These are phyloP conservation scores for Myrmecobius fasciatus DNA, from an alignment of 2,113 vertebrate species.

Conservation along the genomic window DNA sequence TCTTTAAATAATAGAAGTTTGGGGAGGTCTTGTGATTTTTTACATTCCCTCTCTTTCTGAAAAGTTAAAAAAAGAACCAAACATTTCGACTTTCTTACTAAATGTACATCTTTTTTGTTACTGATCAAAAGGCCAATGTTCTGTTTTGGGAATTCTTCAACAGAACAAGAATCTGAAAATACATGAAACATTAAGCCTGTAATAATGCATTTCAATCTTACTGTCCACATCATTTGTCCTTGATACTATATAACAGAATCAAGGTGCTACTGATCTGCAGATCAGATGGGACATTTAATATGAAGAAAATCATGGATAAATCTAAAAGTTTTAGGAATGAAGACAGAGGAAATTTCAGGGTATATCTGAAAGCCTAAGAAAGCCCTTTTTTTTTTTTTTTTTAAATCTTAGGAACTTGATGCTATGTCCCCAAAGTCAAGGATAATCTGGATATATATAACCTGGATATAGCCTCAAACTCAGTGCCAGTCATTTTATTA, in stretches of 20 bases:
- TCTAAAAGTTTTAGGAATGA: slow-evolving; percentile 63
- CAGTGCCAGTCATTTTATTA: slow-evolving; percentile 80
- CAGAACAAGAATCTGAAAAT: slow-evolving; percentile 49
- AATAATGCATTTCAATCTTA: slow-evolving; percentile 66
- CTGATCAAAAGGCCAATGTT: slow-evolving; percentile 58
- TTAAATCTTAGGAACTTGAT: slow-evolving; percentile 66
- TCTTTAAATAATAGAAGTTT: slow-evolving; percentile 69
- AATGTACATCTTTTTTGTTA: slow-evolving; percentile 52
- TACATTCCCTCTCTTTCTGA: slow-evolving; percentile 72
- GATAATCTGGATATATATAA: slow-evolving; percentile 73
- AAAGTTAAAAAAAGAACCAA: slow-evolving; percentile 70
- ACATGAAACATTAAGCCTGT: slow-evolving; percentile 53
- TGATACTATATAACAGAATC: slow-evolving; percentile 67
- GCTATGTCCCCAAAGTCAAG: slow-evolving; percentile 46
- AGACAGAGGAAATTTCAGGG: slow-evolving; percentile 76
- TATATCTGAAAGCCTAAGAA: slow-evolving; percentile 78
- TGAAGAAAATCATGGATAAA: slow-evolving; percentile 56
- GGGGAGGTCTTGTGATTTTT: slow-evolving; percentile 68
- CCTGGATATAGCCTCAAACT: slow-evolving; percentile 78
- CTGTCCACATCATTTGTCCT: slow-evolving; percentile 43
- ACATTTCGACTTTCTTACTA: slow-evolving; percentile 54
- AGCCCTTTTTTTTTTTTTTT: slow-evolving; percentile 81
- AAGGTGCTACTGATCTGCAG: slow-evolving; percentile 62
- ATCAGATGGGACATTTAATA: slow-evolving; percentile 52
- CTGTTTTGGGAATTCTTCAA: slow-evolving; percentile 57